Conservation (phyloP, 2,113 vertebrate species). For the Bos javanicus region DNA sequence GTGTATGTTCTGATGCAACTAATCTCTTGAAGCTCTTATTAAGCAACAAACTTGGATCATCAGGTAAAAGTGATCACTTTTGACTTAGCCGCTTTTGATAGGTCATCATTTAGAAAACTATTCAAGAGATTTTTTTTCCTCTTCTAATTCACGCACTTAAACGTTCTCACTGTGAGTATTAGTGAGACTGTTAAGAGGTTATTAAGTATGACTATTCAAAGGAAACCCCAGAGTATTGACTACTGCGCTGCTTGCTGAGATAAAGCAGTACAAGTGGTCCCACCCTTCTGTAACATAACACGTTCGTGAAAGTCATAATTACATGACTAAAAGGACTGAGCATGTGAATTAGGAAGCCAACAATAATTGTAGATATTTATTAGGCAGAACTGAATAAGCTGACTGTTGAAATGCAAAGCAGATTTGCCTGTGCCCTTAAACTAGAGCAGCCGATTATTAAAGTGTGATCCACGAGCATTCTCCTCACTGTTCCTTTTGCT, state of each 20-base stretch:
- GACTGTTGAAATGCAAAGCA: slow-evolving; percentile 32
- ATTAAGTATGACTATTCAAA: background rate
- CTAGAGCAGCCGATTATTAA: background rate
- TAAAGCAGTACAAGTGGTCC: background rate
- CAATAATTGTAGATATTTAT: slow-evolving; percentile 16
- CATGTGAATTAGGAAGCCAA: background rate
- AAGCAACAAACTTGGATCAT: background rate
- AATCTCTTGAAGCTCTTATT: slow-evolving; percentile 17
- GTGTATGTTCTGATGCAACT: background rate
- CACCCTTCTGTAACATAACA: background rate
- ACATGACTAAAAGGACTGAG: background rate
- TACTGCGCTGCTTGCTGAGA: background rate
- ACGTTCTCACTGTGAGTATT: background rate
- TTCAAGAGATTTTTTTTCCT: background rate
- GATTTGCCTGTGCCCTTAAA: slow-evolving; percentile 23
- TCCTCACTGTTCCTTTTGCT: background rate
- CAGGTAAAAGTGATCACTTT: background rate
- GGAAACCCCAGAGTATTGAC: background rate
- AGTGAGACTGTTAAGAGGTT: background rate
- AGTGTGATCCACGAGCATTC: background rate
- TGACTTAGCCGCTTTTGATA: background rate
- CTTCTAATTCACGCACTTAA: background rate
- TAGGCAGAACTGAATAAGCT: background rate
- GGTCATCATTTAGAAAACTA: background rate
- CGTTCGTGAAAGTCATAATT: background rate